These are phyloP conservation scores for Ophioninae sp. DNA, from an alignment of 2,888 invertebrate genomes.

Conservation along the genomic window DNA sequence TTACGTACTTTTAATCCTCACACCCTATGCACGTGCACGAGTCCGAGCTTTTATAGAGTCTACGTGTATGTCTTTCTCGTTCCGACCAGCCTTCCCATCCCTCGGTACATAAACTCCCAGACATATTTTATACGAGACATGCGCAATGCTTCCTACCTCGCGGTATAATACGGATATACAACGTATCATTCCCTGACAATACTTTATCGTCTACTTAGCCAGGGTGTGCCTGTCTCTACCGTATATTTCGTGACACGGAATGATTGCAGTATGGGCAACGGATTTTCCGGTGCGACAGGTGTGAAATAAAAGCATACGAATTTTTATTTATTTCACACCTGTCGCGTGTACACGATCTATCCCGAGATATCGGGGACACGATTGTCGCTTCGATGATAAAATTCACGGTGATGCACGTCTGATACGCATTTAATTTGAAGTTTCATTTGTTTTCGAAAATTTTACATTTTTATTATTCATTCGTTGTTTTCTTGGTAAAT, in stretches of 20 bases:
- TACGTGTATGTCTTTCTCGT: constrained; percentile 35
- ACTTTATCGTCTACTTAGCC: constrained; percentile 9
- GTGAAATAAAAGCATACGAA: constrained; percentile 23
- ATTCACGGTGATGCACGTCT: too few relatives aligned
- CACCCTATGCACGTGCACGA: constrained; percentile 33
- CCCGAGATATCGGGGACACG: neutral
- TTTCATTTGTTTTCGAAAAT: too few relatives aligned
- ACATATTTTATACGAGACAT: constrained; percentile 30
- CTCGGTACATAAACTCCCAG: constrained; percentile 15
- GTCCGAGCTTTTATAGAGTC: constrained; percentile 26
- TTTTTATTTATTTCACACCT: constrained; percentile 24
- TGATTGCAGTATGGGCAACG: neutral
- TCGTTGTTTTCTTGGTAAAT: too few relatives aligned
- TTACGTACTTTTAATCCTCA: constrained; percentile 60
- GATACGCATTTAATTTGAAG: too few relatives aligned
- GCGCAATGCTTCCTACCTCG: neutral
- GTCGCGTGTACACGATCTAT: neutral
- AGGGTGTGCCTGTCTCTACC: too few relatives aligned
- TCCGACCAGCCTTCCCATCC: constrained; percentile 3
- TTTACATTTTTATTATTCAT: too few relatives aligned
- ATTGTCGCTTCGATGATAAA: neutral
- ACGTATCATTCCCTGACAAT: constrained; percentile 15
- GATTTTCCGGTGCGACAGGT: constrained; percentile 13
- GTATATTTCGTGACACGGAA: too few relatives aligned
- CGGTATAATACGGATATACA: neutral